phyloP scores from a whole-genome alignment of 2,113 vertebrate species.

The Aegithalos caudatus region DNA sequence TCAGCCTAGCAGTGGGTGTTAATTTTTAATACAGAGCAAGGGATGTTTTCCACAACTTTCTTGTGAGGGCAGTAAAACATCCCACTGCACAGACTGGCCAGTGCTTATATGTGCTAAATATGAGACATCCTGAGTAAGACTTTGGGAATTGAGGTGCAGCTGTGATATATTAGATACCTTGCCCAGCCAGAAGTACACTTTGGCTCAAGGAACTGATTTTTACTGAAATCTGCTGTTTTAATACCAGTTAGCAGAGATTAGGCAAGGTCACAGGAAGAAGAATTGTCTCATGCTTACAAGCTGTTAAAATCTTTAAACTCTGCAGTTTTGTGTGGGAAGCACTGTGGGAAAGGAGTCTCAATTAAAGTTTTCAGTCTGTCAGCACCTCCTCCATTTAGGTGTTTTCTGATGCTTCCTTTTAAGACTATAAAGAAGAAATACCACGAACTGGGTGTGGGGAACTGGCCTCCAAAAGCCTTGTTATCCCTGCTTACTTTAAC shows the following conservation, averaged over 20 bases:
- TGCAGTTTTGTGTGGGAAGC: conserved; percentile 42
- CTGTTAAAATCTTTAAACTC: conserved; percentile 31
- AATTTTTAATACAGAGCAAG: neutral
- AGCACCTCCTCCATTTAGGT: conserved; percentile 51
- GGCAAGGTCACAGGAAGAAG: conserved; percentile 13
- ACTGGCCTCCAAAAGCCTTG: neutral
- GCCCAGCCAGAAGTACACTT: neutral
- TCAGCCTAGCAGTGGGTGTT: neutral
- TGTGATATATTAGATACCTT: neutral
- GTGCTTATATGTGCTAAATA: neutral
- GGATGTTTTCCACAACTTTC: neutral
- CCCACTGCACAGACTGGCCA: neutral
- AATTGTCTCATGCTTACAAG: conserved; percentile 4
- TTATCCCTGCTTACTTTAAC: neutral
- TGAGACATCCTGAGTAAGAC: neutral
- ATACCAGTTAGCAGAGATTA: neutral
- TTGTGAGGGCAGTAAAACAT: neutral
- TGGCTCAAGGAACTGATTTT: neutral
- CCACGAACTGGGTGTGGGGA: neutral
- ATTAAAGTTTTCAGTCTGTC: conserved; percentile 50
- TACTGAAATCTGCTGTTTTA: neutral
- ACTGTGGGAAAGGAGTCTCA: conserved; percentile 39
- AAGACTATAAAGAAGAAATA: conserved; percentile 9
- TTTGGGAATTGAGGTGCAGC: neutral
- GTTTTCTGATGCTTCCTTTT: conserved; percentile 36